Evolutionary conservation across 2,113 vertebrate species (phyloP).

Genomic region (Corythoichthys intestinalis): DNA sequence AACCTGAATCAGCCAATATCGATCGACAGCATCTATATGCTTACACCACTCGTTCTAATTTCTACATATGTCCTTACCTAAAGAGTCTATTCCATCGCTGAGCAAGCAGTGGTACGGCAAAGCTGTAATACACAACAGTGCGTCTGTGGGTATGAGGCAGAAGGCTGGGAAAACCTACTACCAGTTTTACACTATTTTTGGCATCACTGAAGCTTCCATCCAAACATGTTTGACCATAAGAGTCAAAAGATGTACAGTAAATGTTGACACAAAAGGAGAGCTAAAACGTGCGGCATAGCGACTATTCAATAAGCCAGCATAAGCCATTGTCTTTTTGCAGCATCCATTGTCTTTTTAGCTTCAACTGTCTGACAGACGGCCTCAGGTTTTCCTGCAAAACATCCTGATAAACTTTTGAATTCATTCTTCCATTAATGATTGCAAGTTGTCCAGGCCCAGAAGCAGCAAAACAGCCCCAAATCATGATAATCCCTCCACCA

Average conservation of each 20-base stretch:
- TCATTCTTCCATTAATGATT: too few relatives aligned
- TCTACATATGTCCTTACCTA: conserved; percentile 66
- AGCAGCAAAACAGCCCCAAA: too few relatives aligned
- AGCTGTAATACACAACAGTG: conserved; percentile 68
- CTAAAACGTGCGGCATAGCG: not conserved
- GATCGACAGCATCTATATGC: not conserved
- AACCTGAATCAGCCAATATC: not conserved
- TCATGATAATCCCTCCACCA: too few relatives aligned
- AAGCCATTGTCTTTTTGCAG: too few relatives aligned
- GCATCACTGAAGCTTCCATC: not conserved
- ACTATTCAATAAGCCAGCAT: not conserved
- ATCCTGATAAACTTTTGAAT: too few relatives aligned
- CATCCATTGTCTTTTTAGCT: too few relatives aligned
- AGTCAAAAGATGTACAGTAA: not conserved
- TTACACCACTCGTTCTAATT: not conserved
- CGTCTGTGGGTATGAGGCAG: conserved; percentile 17
- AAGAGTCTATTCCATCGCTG: conserved; percentile 64
- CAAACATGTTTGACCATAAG: not conserved
- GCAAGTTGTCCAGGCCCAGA: too few relatives aligned
- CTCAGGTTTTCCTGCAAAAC: too few relatives aligned
- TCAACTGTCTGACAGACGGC: too few relatives aligned
- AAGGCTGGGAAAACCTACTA: not conserved
- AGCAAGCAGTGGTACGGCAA: conserved; percentile 59
- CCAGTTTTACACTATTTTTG: not conserved
- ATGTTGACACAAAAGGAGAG: not conserved